Evolutionary conservation across 2,888 invertebrate genomes (phyloP), one percentile per base, ranked within the genome.

Genomic region (Aporophyla nigra): DNA sequence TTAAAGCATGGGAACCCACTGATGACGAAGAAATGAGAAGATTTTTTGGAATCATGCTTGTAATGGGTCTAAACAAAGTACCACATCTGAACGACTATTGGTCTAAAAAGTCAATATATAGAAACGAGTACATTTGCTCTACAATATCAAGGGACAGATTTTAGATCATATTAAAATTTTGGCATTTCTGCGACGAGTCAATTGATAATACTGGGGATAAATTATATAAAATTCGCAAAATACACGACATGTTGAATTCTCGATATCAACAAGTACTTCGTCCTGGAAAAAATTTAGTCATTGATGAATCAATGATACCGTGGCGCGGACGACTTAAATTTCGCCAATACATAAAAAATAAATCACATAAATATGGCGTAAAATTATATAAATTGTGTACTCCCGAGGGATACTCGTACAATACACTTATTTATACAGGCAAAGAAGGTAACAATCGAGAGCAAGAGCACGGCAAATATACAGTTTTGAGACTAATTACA

Each of bases 141-240:
- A 54, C 54, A 54, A n/a, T 54, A 54, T 54, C 54, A n/a, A n/a
- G n/a, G 54, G 54, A 54, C n/a, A 54, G 56, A 56, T 56, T 56
- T 56, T 56, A n/a, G 56, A 54, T 54, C 67, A 75, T 61, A 78
- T 70, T 85, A 54, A 76, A 81, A 70, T 83, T 73, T 66, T 80
- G 80, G 71, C 87, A 87, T 83, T 84, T 86, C 75, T 58, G 65
- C 46, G 56, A 72, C 54, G 46, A 71, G n/a, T 54, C 63, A 40
- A 63, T 54, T 54, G 71, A 53, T 40, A 65, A 16, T 56, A 46
- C 46, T 24, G 46, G 24, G 10, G 49, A 72, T 58, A 65, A 72
- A 65, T 51, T 66, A 66, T 49, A 65, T 65, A 66, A 72, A 66
- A 66, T 72, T 46, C 40, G 61, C 24, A 53, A 59, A 61, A 53